Evolutionary conservation across 2,113 vertebrate genomes (phyloP), one percentile per base, ranked within the genome.

Genomic region (Uropsilus gracilis): DNA sequence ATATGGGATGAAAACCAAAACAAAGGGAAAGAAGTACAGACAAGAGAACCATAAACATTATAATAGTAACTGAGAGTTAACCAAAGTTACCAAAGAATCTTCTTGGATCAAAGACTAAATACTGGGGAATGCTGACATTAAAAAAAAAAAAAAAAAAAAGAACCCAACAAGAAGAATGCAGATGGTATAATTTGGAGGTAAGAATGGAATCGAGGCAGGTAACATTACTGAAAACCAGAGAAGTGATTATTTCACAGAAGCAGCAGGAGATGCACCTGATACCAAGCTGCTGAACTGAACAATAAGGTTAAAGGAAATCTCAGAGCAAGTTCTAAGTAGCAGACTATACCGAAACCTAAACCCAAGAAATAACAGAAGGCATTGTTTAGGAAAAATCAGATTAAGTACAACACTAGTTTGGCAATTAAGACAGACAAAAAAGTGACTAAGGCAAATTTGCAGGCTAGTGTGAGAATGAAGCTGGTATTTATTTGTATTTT

Each of bases 1-100:
- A 77, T n/a, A 39, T 20, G 30, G 37, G 63, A 77, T 24, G 3
- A 71, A 9, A 71, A 20, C 32, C 55, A 77, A 69, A 2, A 2
- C 63, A 46, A 89, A 82, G 26, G 69, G 42, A 88, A 92, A 83
- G n/a, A 75, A 82, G 61, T 12, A 85, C 50, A 84, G 30, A 66
- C 39, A 85, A 22, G 2, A 89, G n/a, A 93, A 42, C 17, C 39
- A 37, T 30, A 72, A 77, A 11, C 8, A 42, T 78, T 30, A 85
- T 39, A 48, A 20, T 4, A 17, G 32, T 11, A 42, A 66, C 4
- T 64, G 46, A 50, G 46, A 80, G 22, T 59, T 85, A 42, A 85
- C 32, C 66, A 14, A 73, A 77, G 73, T 73, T 22, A 73, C 20
- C 12, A 53, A 57, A 57, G 82, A 83, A 86, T 39, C 64, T 20